Conservation (phyloP, 2,888 invertebrate species). For the Cacoxenus indagator region DNA sequence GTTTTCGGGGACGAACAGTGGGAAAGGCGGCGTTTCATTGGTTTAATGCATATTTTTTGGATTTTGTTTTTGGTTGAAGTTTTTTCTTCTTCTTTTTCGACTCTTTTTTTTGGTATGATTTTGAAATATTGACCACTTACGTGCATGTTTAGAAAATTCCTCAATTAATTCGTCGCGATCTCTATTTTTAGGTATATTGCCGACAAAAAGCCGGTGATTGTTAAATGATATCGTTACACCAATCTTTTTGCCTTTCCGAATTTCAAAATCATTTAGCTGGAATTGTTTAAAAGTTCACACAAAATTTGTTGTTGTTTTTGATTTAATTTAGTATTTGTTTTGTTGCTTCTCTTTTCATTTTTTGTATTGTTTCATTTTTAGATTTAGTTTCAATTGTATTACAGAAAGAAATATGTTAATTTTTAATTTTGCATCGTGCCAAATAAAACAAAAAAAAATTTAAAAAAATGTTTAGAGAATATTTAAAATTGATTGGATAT, state of each 20-base stretch:
- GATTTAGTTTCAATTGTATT: background rate
- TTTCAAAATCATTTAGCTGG: constrained; percentile 99
- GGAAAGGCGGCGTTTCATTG: background rate
- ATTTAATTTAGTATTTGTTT: constrained; percentile 26
- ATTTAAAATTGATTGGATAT: constrained; percentile 1
- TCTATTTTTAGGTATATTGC: constrained; percentile 99
- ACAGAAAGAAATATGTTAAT: background rate
- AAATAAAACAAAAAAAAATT: constrained; percentile 58
- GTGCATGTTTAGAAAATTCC: constrained; percentile 99
- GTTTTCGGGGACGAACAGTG: background rate
- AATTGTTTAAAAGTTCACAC: constrained; percentile 80
- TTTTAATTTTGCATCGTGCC: constrained; percentile 54
- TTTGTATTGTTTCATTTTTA: background rate
- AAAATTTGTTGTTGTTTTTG: constrained; percentile 55
- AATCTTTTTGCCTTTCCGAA: constrained; percentile 99
- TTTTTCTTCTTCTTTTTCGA: no score
- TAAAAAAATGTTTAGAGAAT: constrained; percentile 26
- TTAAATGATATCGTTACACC: constrained; percentile 99
- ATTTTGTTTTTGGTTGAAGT: constrained; percentile 32
- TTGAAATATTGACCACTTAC: constrained; percentile 79
- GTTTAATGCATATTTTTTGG: constrained; percentile 20
- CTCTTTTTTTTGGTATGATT: constrained; percentile 52
- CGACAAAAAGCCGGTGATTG: constrained; percentile 99
- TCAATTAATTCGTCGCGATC: constrained; percentile 99
- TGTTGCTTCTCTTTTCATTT: constrained; percentile 22